These are phyloP conservation scores for Perodicticus potto DNA, from an alignment of 2,797 vertebrate species.

Conservation along the genomic window DNA sequence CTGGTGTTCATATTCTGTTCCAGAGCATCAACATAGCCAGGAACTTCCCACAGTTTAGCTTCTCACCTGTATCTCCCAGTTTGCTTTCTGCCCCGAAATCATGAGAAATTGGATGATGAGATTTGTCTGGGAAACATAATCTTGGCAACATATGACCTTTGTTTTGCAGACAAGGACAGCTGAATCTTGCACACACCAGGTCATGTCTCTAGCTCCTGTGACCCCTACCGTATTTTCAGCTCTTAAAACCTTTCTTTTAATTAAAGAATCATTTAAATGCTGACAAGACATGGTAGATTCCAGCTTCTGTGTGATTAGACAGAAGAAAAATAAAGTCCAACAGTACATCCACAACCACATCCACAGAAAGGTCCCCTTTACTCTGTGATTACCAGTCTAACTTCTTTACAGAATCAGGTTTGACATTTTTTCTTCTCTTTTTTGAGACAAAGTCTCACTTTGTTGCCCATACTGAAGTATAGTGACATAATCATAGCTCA, in stretches of 20 bases:
- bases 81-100: background rate
- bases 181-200: background rate
- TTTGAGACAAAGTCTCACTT: background rate
- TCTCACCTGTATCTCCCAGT: background rate
- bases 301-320: conserved; percentile 7
- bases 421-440: background rate
- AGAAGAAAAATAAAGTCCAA: conserved; percentile 33
- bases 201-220: background rate
- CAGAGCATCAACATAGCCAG: accelerated
- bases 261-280: conserved; percentile 14
- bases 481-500: background rate
- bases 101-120: background rate
- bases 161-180: background rate
- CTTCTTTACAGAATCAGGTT: conserved; percentile 44
- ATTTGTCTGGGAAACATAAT: background rate
- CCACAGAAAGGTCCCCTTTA: background rate
- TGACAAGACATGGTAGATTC: background rate
- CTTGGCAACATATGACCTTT: background rate
- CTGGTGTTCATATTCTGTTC: background rate
- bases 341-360: background rate
- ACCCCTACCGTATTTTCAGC: background rate
- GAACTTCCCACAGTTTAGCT: background rate
- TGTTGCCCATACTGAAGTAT: background rate
- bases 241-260: background rate
- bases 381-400: background rate